Conservation (phyloP, 2,113 vertebrate genomes). For the Mionectes macconnelli region DNA sequence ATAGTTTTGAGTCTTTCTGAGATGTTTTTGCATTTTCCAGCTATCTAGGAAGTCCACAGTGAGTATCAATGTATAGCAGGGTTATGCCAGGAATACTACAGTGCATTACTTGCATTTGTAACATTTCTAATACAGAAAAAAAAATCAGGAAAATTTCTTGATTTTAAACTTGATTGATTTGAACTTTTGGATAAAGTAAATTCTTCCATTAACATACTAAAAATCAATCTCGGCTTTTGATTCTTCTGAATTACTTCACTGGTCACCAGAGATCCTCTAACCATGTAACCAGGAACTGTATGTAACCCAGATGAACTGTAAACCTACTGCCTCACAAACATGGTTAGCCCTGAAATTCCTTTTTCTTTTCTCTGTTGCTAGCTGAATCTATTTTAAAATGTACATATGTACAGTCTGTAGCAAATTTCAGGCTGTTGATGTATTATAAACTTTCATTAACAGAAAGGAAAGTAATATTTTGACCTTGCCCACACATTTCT, state of each 20-base stretch:
- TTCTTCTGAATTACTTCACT: not conserved
- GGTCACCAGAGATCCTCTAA: not conserved
- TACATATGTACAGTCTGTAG: not conserved
- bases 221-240: not conserved
- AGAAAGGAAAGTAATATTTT: not conserved
- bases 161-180: not conserved
- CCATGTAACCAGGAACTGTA: not conserved
- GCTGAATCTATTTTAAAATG: not conserved
- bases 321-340: not conserved
- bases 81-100: not conserved
- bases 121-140: not conserved
- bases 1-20: not conserved
- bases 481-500: not conserved
- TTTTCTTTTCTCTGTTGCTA: not conserved
- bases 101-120: not conserved
- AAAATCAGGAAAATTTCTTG: not conserved
- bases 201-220: not conserved
- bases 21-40: not conserved
- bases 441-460: not conserved
- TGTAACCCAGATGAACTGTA: not conserved
- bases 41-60: not conserved
- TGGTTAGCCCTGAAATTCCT: not conserved
- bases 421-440: not conserved
- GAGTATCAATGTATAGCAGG: not conserved
- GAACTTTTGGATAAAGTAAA: not conserved